A percentile compares a stretch with the other conserved stretches of the same genome.
These are phyloP conservation scores for Brachypalpus laphriformis DNA, from an alignment of 2,888 invertebrate species.

Conservation along the genomic window DNA sequence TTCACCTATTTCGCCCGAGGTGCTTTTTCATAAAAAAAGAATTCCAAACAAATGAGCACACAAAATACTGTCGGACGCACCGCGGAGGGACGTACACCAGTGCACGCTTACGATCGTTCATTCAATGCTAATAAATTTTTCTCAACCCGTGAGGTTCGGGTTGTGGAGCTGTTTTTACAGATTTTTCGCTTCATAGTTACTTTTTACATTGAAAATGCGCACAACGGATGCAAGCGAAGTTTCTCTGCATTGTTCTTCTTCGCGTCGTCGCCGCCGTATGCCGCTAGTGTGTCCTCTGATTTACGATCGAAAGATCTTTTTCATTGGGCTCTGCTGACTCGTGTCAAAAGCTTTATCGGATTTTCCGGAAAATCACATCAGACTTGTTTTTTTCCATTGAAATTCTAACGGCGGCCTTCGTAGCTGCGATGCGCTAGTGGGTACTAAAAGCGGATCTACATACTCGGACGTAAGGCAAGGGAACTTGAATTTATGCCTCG, in stretches of 20 bases:
- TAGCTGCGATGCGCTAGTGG: background rate
- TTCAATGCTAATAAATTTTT: conserved; percentile 60
- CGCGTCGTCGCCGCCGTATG: conserved; percentile 5
- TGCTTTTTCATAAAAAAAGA: conserved; percentile 20
- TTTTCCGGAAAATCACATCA: conserved; percentile 69
- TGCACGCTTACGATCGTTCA: conserved; percentile 47
- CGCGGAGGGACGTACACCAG: conserved; percentile 44
- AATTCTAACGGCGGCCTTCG: conserved; percentile 24
- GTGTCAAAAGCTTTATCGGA: conserved; percentile 59
- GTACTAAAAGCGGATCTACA: conserved; percentile 57
- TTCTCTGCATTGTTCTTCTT: conserved; percentile 61
- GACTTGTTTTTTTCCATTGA: conserved; percentile 38
- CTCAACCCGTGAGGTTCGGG: conserved; percentile 32
- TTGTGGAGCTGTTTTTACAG: background rate
- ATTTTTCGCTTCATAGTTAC: conserved; percentile 34
- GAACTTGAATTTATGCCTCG: conserved; percentile 44
- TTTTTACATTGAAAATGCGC: conserved; percentile 46
- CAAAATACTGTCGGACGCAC: conserved; percentile 31
- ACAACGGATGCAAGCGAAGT: conserved; percentile 31
- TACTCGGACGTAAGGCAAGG: conserved; percentile 14
- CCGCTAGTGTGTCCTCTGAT: conserved; percentile 54
- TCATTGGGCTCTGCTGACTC: conserved; percentile 30
- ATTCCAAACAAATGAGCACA: background rate
- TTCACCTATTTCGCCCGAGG: conserved; percentile 50
- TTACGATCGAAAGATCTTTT: conserved; percentile 43